phyloP scores from a whole-genome alignment of 2,113 vertebrate species.

The Gymnarchus niloticus region DNA sequence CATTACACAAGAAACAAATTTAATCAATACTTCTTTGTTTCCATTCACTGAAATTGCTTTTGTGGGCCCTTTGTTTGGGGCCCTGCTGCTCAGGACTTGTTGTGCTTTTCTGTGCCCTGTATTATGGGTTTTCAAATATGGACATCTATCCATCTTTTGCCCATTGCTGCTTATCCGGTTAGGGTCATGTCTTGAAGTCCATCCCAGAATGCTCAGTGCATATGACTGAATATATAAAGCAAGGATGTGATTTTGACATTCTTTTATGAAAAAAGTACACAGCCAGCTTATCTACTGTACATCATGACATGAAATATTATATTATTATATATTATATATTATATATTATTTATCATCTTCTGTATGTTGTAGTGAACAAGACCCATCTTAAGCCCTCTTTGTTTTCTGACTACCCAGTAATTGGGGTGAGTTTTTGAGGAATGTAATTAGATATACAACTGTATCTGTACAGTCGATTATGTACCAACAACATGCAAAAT shows the following conservation, averaged over 20 bases:
- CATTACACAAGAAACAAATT: background rate
- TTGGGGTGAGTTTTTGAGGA: background rate
- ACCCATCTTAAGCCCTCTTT: background rate
- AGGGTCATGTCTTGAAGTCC: background rate
- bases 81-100: background rate
- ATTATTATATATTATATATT: background rate
- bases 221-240: background rate
- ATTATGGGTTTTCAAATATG: background rate
- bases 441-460: background rate
- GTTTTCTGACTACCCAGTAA: background rate
- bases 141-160: background rate
- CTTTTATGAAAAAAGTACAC: background rate
- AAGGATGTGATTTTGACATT: background rate
- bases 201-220: no score
- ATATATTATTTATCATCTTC: background rate
- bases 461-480: background rate
- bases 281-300: background rate
- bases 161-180: background rate
- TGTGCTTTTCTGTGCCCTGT: background rate
- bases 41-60: background rate
- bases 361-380: background rate
- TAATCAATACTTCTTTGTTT: background rate
- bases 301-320: background rate
- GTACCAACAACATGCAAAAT: background rate
- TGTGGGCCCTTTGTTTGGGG: background rate